These are phyloP conservation scores for Drosophila trapezifrons DNA, from an alignment of 1,140 invertebrate genomes.

Conservation along the genomic window DNA sequence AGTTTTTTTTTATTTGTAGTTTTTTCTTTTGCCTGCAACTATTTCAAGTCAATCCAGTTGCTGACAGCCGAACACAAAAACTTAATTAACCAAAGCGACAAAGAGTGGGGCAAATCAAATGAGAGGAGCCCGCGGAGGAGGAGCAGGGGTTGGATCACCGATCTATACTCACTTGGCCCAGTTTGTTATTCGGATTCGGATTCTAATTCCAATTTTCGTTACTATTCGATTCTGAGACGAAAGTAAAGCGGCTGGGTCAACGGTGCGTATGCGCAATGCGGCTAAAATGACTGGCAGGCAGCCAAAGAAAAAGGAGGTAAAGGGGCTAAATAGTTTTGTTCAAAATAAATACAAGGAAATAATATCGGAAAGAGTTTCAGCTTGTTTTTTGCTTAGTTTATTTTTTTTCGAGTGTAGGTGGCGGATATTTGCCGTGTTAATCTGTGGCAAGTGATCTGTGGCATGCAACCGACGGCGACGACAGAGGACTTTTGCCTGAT, in stretches of 20 bases:
- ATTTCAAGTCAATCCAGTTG: constrained; percentile 77
- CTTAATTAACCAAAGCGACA: constrained; percentile 58
- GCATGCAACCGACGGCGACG: constrained; percentile 41
- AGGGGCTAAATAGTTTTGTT: background rate
- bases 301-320: constrained; percentile 29
- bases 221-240: constrained; percentile 44
- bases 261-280: constrained; percentile 72
- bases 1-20: background rate
- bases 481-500: constrained; percentile 21
- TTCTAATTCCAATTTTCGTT: constrained; percentile 27
- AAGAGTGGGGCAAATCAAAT: constrained; percentile 6
- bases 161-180: constrained; percentile 37
- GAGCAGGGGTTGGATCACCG: background rate
- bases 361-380: background rate
- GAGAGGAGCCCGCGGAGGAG: no score
- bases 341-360: background rate
- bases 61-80: constrained; percentile 72
- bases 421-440: constrained; percentile 20
- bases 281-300: constrained; percentile 39
- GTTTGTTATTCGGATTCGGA: constrained; percentile 26
- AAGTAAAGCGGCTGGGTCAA: constrained; percentile 74
- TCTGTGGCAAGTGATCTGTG: constrained; percentile 45
- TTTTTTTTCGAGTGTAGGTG: constrained; percentile 1
- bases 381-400: no score
- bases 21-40: constrained; percentile 50